Evolutionary conservation across 2,113 vertebrate species (phyloP).

Genomic region (Halcyon malimbica): DNA sequence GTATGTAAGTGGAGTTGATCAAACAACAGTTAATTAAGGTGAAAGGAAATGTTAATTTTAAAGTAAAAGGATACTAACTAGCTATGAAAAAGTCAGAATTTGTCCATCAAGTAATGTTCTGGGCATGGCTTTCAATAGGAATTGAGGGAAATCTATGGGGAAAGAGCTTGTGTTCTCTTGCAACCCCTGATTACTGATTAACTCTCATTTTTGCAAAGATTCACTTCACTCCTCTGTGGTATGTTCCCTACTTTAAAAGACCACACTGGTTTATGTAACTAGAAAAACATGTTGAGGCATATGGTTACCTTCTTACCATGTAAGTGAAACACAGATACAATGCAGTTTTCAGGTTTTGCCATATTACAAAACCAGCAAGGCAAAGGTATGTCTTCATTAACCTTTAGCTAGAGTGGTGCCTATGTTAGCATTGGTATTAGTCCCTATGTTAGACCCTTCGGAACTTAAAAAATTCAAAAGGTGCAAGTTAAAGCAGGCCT

Average conservation of each 20-base stretch:
- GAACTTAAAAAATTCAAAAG: not conserved
- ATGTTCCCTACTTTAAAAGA: not conserved
- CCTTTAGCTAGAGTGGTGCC: not conserved
- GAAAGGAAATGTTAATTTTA: not conserved
- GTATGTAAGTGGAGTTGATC: fast-evolving
- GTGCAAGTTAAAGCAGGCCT: slow-evolving; percentile 37
- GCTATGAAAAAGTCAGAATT: not conserved
- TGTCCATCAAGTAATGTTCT: not conserved
- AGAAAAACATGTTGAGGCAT: not conserved
- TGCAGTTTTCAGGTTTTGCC: not conserved
- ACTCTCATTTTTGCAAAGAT: too few relatives aligned
- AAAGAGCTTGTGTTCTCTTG: not conserved
- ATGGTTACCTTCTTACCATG: not conserved
- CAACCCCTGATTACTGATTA: too few relatives aligned
- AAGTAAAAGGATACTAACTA: not conserved
- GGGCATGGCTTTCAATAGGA: not conserved
- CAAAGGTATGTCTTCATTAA: not conserved
- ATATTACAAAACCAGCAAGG: not conserved
- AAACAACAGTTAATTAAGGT: not conserved
- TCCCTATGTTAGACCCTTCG: not conserved
- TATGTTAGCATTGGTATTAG: not conserved
- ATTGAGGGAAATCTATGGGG: not conserved
- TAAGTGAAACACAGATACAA: not conserved
- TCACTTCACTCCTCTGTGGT: not conserved
- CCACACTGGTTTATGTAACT: not conserved